These are phyloP conservation scores for Enteromius mattozi DNA, from an alignment of 2,797 vertebrate genomes.

Conservation along the genomic window DNA sequence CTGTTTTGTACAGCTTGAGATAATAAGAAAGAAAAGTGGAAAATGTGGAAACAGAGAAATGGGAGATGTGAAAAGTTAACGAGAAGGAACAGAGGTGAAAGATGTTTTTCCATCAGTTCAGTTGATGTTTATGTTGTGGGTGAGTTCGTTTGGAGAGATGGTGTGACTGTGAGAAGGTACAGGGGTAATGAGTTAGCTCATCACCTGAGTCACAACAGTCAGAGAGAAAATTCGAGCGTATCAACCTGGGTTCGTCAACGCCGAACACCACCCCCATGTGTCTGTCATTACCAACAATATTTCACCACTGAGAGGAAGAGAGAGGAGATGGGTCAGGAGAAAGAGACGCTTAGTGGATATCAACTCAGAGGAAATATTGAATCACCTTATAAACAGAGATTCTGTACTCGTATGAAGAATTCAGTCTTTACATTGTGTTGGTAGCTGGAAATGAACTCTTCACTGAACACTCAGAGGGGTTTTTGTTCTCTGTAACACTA, in stretches of 20 bases:
- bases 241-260: neutral
- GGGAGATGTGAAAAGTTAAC: conserved; percentile 32
- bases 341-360: conserved; percentile 42
- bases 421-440: neutral
- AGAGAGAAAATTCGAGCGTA: conserved; percentile 5
- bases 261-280: conserved; percentile 29
- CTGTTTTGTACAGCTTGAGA: neutral
- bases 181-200: conserved; percentile 52
- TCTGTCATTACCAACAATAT: conserved; percentile 55
- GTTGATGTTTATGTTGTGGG: conserved; percentile 37
- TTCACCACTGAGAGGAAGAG: conserved; percentile 45
- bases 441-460: conserved; percentile 9
- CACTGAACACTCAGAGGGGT: neutral
- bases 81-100: conserved; percentile 18
- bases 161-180: conserved; percentile 15
- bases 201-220: conserved; percentile 51
- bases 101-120: conserved; percentile 11
- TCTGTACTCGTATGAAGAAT: conserved; percentile 1
- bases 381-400: conserved; percentile 19
- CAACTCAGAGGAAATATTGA: conserved; percentile 42
- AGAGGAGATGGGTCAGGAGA: conserved; percentile 43
- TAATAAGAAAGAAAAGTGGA: neutral
- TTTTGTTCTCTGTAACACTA: conserved; percentile 13
- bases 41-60: conserved; percentile 27
- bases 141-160: conserved; percentile 21